Evolutionary conservation across 1,140 invertebrate genomes (phyloP).

Genomic region (Macrosteles quadrilineatus): DNA sequence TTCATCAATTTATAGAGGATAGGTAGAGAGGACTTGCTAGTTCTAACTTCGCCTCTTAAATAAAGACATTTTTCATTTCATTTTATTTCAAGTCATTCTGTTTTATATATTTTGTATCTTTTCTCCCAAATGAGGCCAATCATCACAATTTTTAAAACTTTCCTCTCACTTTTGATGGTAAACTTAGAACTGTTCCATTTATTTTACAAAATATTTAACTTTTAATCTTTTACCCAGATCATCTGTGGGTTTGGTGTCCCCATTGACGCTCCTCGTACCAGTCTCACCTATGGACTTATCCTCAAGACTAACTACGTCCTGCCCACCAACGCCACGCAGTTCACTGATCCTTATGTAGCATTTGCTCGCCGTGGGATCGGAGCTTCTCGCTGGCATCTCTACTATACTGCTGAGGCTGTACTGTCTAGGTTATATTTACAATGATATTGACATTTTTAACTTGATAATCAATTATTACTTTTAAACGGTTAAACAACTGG

Average conservation of each 20-base stretch:
- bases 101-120: too few species aligned
- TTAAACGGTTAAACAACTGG: too few species aligned
- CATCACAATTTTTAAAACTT: too few species aligned
- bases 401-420: slow-evolving; percentile 47
- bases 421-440: slow-evolving; percentile 38
- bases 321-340: slow-evolving; percentile 60
- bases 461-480: background rate
- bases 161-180: too few species aligned
- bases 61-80: too few species aligned
- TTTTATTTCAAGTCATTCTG: too few species aligned
- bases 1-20: too few species aligned
- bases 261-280: slow-evolving; percentile 60
- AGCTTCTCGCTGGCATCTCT: slow-evolving; percentile 51
- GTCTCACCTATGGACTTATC: slow-evolving; percentile 63
- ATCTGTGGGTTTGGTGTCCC: slow-evolving; percentile 67
- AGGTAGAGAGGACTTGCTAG: too few species aligned
- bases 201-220: too few species aligned
- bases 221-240: slow-evolving; percentile 53
- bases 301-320: slow-evolving; percentile 63
- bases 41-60: too few species aligned
- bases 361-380: slow-evolving; percentile 45
- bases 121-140: too few species aligned
- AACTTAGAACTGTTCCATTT: too few species aligned
- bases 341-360: slow-evolving; percentile 58
- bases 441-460: background rate